Conservation (phyloP, 2,888 invertebrate species). For the Eupithecia inturbata region DNA sequence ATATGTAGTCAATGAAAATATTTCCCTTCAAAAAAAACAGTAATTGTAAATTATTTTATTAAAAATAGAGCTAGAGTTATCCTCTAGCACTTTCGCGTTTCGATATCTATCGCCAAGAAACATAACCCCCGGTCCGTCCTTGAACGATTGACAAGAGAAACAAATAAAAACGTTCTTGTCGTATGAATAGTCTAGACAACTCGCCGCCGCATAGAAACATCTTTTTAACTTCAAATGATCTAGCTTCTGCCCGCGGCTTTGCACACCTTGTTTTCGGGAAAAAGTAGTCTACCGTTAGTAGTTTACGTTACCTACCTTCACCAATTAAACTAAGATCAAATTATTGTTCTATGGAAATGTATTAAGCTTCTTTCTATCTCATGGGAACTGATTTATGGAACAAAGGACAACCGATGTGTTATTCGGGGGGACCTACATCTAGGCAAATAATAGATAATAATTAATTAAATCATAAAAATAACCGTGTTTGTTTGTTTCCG, state of each 20-base stretch:
- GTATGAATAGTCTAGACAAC: conserved; percentile 55
- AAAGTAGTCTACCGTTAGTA: background rate
- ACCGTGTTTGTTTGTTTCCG: background rate
- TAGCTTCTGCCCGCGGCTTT: background rate
- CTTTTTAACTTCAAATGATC: conserved; percentile 4
- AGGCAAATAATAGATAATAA: background rate
- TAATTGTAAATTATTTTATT: background rate
- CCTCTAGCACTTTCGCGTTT: background rate
- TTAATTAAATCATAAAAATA: background rate
- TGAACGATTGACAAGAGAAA: conserved; percentile 45
- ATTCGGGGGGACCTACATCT: background rate
- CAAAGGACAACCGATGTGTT: background rate
- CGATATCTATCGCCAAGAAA: background rate
- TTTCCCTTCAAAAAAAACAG: background rate
- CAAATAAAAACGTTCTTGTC: conserved; percentile 46
- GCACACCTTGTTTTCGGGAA: background rate
- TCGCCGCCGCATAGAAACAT: conserved; percentile 43
- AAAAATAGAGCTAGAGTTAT: background rate
- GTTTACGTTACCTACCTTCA: background rate
- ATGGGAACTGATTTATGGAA: background rate
- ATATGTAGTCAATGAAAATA: background rate
- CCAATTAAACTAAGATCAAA: background rate
- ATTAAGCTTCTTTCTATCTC: background rate
- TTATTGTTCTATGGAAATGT: background rate
- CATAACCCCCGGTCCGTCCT: conserved; percentile 18